Conservation (phyloP, 1,140 invertebrate species). For the Medauroidea extradentata region DNA sequence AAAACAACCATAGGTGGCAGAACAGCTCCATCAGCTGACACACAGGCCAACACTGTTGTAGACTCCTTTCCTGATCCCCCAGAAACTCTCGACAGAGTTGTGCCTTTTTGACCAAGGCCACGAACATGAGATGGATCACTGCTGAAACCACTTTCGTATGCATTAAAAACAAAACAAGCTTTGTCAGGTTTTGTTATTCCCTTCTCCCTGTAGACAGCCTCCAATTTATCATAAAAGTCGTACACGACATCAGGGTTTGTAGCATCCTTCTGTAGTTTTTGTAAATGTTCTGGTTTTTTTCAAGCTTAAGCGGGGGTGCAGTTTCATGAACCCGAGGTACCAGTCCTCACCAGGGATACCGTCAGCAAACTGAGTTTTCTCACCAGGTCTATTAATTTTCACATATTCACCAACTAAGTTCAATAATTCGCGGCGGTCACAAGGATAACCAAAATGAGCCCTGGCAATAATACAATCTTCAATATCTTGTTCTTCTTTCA, state of each 20-base stretch:
- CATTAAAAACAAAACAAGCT: neutral
- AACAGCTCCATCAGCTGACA: slow-evolving; percentile 27
- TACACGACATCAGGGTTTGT: neutral
- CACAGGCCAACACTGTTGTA: slow-evolving; percentile 32
- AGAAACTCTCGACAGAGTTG: slow-evolving; percentile 22
- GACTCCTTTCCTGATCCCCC: slow-evolving; percentile 29
- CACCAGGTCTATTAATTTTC: no score
- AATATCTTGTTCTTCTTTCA: no score
- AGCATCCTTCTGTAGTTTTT: neutral
- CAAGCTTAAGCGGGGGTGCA: neutral
- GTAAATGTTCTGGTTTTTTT: neutral
- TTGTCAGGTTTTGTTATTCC: neutral
- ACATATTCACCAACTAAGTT: no score
- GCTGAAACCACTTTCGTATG: neutral
- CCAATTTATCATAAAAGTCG: neutral
- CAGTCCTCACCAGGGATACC: neutral
- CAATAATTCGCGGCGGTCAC: no score
- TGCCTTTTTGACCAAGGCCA: slow-evolving; percentile 29
- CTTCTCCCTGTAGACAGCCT: neutral
- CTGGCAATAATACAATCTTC: no score
- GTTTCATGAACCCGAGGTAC: neutral
- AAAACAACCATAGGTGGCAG: slow-evolving; percentile 35
- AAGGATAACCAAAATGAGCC: no score
- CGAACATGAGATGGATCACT: neutral
- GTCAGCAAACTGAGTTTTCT: no score